Base-by-base conservation (phyloP, 1,140 invertebrate genomes). In the Pomacea maculata region DNA sequence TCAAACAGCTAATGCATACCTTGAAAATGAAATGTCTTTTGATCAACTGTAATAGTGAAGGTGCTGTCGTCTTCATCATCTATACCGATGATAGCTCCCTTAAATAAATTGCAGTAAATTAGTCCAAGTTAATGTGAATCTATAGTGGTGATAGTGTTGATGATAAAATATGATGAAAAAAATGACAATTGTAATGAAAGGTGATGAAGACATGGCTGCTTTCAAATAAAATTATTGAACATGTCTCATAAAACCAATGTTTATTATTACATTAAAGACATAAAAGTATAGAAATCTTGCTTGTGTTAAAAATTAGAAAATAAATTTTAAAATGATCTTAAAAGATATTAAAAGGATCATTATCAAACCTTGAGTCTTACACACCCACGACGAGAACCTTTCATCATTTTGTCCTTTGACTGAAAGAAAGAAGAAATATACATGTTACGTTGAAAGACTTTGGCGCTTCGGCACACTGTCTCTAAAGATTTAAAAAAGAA, bases 61-160 rank as follows among this genome's bases (percentile, higher is more conserved):
- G 98, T 99, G 85, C 97, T 97, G 90, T 99, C 97, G 92, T 99
- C 98, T 92, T 99, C 97, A 92, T 99, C 97, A 91, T 99, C 98
- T 87, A 99, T 99, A 45, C 98, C 98, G 88, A 99, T 97, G 34
- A 99, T 95, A 10, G 98, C 98, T 79, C 97, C 97, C 91, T 92
- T 80, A 54, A 92, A 86, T 70, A 45, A 67, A 29, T 4, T 14
- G 2, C 15, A 61, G 11, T 61, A 17, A 61, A 61, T 61, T 17
- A 61, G 57, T 61, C 8, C 11, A 61, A 61, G 15, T 61, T 61
- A 61, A 61, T 17, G 34, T 45, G 34, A 45, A 45, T 45, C 34
- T 45, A 45, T 45, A 6, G 34, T 45, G 34, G 34, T 45, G 34
- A 45, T 45, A 45, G 34, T 45, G 34, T 4, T 45, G 6, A 45